Evolutionary conservation across 2,113 vertebrate genomes (phyloP).

Genomic region (Lichenostomus cassidix): DNA sequence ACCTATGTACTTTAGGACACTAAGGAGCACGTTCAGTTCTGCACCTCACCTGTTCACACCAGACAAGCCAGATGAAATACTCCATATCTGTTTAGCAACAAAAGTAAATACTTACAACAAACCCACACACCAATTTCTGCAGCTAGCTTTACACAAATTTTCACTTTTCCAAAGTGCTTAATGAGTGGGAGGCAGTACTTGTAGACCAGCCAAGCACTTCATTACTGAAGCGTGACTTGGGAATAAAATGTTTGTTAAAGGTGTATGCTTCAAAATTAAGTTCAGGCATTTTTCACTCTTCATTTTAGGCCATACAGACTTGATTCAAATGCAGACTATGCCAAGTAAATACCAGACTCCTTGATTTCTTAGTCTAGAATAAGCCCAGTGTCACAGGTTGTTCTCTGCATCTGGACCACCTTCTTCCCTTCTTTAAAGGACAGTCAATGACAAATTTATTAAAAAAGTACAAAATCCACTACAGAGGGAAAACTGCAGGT

Average conservation of each 20-base stretch:
- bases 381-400: background rate
- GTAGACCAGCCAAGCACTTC: background rate
- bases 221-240: background rate
- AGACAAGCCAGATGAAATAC: background rate
- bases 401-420: background rate
- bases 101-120: background rate
- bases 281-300: background rate
- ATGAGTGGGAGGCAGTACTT: background rate
- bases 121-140: background rate
- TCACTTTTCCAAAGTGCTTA: background rate
- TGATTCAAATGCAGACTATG: background rate
- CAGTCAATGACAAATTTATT: background rate
- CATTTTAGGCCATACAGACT: background rate
- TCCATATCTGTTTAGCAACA: background rate
- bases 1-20: background rate
- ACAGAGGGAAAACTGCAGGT: background rate
- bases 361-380: background rate
- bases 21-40: background rate
- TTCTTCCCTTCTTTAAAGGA: background rate
- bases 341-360: background rate
- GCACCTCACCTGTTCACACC: background rate
- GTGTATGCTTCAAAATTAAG: background rate
- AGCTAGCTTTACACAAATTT: conserved; percentile 2
- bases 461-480: background rate
- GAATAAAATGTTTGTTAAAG: conserved; percentile 19